A percentile compares a stretch with the other conserved stretches of the same genome.
These are phyloP conservation scores for Drosophila funebris DNA, from an alignment of 1,140 invertebrate species.

Conservation along the genomic window DNA sequence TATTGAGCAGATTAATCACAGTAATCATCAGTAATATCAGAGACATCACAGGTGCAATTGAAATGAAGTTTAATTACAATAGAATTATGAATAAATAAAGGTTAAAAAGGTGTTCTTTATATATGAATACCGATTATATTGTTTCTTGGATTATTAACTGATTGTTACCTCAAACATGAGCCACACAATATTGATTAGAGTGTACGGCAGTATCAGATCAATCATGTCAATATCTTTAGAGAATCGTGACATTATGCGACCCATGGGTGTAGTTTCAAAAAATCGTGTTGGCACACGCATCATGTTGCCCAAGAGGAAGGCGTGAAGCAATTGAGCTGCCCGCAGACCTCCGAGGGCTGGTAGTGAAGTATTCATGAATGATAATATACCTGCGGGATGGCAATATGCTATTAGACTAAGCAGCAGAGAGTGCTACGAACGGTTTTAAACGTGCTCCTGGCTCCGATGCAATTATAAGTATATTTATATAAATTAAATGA, in stretches of 20 bases:
- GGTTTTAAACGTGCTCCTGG: slow-evolving; percentile 5
- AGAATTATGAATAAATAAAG: slow-evolving; percentile 1
- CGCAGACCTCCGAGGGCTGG: slow-evolving; percentile 89
- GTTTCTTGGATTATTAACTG: background rate
- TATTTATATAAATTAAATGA: no score
- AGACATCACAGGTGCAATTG: background rate
- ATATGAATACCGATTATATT: background rate
- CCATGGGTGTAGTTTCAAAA: slow-evolving; percentile 94
- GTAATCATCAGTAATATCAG: background rate
- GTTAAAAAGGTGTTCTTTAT: background rate
- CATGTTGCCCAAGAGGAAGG: slow-evolving; percentile 89
- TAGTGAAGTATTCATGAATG: slow-evolving; percentile 88
- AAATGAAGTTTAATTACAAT: background rate
- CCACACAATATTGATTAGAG: slow-evolving; percentile 89
- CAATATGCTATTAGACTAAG: no score
- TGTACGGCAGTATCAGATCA: slow-evolving; percentile 89
- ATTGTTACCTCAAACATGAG: slow-evolving; percentile 91
- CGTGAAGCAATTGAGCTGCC: slow-evolving; percentile 91
- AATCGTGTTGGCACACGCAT: slow-evolving; percentile 90
- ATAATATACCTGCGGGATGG: slow-evolving; percentile 84
- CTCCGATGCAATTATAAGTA: background rate
- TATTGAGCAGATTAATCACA: no score
- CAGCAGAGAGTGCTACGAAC: background rate
- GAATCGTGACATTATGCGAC: slow-evolving; percentile 94
- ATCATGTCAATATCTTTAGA: slow-evolving; percentile 91